Conservation (phyloP, 2,888 invertebrate genomes). For the Brachylomia viminalis region DNA sequence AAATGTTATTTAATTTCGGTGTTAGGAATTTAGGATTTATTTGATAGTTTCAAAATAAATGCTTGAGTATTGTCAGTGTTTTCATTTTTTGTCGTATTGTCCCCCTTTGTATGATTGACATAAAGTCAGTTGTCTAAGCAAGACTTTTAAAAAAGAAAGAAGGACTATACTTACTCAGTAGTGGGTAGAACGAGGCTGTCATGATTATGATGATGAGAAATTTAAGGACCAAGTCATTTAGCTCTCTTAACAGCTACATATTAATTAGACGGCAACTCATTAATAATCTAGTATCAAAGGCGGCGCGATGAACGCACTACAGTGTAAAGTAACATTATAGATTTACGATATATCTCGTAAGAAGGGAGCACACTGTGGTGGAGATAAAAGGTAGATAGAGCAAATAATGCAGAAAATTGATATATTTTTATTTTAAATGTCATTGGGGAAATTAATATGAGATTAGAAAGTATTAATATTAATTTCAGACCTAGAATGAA, state of each 20-base stretch:
- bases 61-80: no score
- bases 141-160: not conserved
- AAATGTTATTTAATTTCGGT: no score
- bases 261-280: conserved; percentile 79
- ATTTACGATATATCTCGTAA: conserved; percentile 70
- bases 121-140: not conserved
- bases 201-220: not conserved
- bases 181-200: not conserved
- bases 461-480: no score
- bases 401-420: no score
- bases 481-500: no score
- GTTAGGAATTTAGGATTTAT: no score
- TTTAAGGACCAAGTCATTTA: conserved; percentile 15
- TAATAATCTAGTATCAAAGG: conserved; percentile 73
- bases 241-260: conserved; percentile 63
- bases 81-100: no score
- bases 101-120: not conserved
- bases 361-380: conserved; percentile 22
- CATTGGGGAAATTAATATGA: no score
- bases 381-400: not conserved
- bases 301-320: conserved; percentile 71
- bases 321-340: conserved; percentile 74
- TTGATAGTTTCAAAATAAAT: no score
- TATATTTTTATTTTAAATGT: no score
- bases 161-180: not conserved